A percentile compares a stretch with the other conserved stretches of the same genome.
Conservation (phyloP, 2,113 vertebrate genomes). For the Chaetodon auriga region DNA sequence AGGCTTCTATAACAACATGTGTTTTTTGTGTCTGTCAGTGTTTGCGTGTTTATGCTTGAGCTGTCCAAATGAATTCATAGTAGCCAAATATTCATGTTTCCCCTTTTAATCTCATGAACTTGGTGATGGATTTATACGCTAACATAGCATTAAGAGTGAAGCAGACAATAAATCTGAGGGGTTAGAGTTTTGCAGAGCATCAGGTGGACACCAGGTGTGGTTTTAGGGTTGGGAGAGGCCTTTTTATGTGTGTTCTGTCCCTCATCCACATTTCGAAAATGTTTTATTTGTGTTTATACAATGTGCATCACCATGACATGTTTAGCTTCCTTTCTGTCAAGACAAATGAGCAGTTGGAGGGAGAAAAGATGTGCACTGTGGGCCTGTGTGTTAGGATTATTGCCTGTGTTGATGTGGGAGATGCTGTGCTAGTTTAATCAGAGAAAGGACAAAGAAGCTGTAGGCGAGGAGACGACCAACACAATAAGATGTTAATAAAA, state of each 20-base stretch:
- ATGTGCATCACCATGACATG: neutral
- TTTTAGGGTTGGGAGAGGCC: neutral
- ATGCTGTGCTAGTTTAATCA: slow-evolving; percentile 4
- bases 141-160: neutral
- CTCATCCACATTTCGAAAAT: neutral
- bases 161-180: neutral
- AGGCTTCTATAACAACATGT: neutral
- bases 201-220: neutral
- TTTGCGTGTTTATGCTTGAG: neutral
- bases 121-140: neutral
- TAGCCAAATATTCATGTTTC: neutral
- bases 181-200: neutral
- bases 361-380: neutral
- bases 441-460: neutral
- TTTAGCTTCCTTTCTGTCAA: neutral
- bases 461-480: neutral
- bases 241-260: neutral
- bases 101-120: neutral
- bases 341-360: neutral
- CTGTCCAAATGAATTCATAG: neutral
- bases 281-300: neutral
- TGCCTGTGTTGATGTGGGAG: slow-evolving; percentile 35
- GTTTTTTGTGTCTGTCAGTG: neutral
- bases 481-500: slow-evolving; percentile 24
- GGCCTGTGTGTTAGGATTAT: slow-evolving; percentile 6